These are phyloP conservation scores for Melitaea cinxia DNA, from an alignment of 1,140 invertebrate species.

Conservation along the genomic window DNA sequence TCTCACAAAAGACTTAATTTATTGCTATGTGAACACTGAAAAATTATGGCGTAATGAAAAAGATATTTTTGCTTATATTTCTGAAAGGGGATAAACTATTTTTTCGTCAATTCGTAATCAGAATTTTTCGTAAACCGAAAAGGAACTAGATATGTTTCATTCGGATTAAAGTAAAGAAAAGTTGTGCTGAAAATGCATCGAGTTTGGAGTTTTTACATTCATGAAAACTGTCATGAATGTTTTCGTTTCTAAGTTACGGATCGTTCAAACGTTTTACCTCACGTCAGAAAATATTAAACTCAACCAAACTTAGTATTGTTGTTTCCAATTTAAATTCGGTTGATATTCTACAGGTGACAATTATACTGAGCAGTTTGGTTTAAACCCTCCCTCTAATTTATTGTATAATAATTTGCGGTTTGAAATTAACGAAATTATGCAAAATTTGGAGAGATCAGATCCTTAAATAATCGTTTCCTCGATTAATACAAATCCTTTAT, in stretches of 20 bases:
- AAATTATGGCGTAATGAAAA: not conserved
- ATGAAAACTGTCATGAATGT: too few relatives aligned
- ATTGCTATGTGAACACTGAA: slow-evolving; percentile 4
- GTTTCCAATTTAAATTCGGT: not conserved
- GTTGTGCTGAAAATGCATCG: too few relatives aligned
- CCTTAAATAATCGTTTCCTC: slow-evolving; percentile 16
- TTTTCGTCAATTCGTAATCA: too few relatives aligned
- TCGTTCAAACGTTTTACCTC: not conserved
- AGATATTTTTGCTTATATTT: not conserved
- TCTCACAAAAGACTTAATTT: slow-evolving; percentile 9
- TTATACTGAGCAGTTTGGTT: not conserved
- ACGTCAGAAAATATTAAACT: not conserved
- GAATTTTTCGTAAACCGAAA: not conserved
- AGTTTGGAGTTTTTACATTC: too few relatives aligned
- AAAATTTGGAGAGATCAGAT: slow-evolving; percentile 14
- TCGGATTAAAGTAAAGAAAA: too few relatives aligned
- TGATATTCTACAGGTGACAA: slow-evolving; percentile 2
- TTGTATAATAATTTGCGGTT: slow-evolving; percentile 14
- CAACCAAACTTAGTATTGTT: not conserved
- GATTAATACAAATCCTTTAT: slow-evolving; percentile 27
- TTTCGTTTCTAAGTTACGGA: not conserved
- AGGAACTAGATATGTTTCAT: too few relatives aligned
- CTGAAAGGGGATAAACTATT: too few relatives aligned
- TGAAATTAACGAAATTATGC: slow-evolving; percentile 23
- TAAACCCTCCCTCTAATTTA: slow-evolving; percentile 19